Percentiles rank a stretch among this genome's conserved stretches.
Evolutionary conservation across 2,797 vertebrate genomes (phyloP).

Genomic region (Hydrolagus colliei): DNA sequence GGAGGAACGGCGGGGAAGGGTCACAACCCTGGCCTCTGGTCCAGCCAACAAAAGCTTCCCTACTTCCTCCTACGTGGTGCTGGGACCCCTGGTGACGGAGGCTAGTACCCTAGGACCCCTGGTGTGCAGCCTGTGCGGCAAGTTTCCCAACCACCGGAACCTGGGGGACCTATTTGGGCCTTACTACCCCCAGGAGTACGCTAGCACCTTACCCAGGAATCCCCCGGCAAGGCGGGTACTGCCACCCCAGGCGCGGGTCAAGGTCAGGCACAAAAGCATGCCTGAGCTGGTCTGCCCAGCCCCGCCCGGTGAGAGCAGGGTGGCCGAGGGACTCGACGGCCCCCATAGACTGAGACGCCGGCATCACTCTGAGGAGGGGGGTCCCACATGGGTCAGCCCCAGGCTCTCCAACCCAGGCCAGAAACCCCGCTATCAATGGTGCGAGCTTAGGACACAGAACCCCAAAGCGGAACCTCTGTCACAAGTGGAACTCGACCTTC

Average conservation of each 20-base stretch:
- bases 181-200: conserved; percentile 92
- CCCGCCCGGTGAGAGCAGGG: conserved; percentile 45
- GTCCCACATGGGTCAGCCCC: conserved; percentile 13
- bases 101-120: conserved; percentile 79
- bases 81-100: conserved; percentile 84
- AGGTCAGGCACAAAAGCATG: conserved; percentile 68
- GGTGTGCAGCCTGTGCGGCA: conserved; percentile 94
- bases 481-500: conserved; percentile 59
- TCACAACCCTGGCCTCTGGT: conserved; percentile 61
- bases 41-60: conserved; percentile 79
- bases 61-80: conserved; percentile 79
- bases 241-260: conserved; percentile 63
- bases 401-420: neutral
- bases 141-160: conserved; percentile 96
- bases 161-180: conserved; percentile 96
- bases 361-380: conserved; percentile 80
- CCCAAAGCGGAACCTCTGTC: conserved; percentile 42
- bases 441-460: conserved; percentile 39
- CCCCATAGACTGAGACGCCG: conserved; percentile 93
- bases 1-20: conserved; percentile 67
- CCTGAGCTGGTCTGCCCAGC: conserved; percentile 34
- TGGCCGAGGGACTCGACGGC: conserved; percentile 61
- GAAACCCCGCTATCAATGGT: conserved; percentile 2
- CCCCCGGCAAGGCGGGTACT: conserved; percentile 71
- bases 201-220: conserved; percentile 86